Percentiles rank a stretch among this genome's conserved stretches.
These are phyloP conservation scores for Myioborus melanocephalus DNA, from an alignment of 2,797 vertebrate genomes.

Conservation along the genomic window DNA sequence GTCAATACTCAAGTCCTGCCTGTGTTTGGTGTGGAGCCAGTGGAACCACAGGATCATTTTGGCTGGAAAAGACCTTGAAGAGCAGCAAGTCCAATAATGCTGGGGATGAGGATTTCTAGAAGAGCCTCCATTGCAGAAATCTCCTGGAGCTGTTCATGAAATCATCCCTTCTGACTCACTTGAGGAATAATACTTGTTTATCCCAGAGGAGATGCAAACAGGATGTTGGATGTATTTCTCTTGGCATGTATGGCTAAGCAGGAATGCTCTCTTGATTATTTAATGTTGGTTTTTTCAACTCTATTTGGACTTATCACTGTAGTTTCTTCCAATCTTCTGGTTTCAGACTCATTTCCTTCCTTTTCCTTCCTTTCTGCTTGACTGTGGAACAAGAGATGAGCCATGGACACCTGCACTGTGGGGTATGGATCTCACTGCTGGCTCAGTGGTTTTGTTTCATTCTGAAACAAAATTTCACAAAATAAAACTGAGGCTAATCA, in stretches of 20 bases:
- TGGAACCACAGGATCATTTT: not conserved
- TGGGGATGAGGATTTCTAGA: not conserved
- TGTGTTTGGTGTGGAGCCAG: not conserved
- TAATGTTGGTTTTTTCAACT: not conserved
- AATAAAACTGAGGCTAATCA: not conserved
- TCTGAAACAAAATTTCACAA: not conserved
- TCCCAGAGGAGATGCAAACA: not conserved
- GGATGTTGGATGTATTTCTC: not conserved
- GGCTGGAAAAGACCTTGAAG: not conserved
- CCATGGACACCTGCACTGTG: not conserved
- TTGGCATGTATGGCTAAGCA: not conserved
- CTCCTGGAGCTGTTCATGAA: not conserved
- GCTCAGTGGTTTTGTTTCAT: not conserved
- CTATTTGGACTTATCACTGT: not conserved
- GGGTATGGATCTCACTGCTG: not conserved
- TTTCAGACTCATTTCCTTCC: not conserved
- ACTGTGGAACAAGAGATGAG: not conserved
- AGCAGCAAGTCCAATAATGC: not conserved
- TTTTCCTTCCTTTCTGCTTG: not conserved
- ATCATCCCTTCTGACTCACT: not conserved
- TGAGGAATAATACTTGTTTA: not conserved
- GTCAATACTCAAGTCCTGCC: accelerated
- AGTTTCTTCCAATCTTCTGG: not conserved
- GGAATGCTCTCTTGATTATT: not conserved
- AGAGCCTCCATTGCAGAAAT: not conserved